Evolutionary conservation across 2,888 invertebrate species (phyloP), one percentile per base, ranked within the genome.

Genomic region (Aphodius sticticus): DNA sequence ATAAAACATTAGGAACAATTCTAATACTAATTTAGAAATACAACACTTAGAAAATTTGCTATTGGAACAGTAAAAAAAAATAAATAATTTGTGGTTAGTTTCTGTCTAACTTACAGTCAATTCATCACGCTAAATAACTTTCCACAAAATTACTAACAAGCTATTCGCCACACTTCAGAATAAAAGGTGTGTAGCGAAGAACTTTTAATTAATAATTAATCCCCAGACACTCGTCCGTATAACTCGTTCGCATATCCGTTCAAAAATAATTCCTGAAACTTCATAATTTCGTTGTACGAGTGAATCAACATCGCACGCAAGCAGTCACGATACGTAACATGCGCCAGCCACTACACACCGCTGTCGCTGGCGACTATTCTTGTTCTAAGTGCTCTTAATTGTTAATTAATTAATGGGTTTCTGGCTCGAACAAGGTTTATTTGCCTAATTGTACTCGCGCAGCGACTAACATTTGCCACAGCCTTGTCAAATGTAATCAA

Each of bases 201-300:
- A 74, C n/a, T 74, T 74, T 74, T 74, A 74, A 74, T 74, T 74
- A 74, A 74, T 37, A 74, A 35, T 74, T 26, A 53, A 53, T 53
- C 53, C 53, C 53, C 53, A 53, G 53, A 74, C 74, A 37, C 35
- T 74, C 35, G 74, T 35, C 35, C 35, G 35, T 74, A 36, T 74
- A 35, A 74, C 36, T 74, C n/a, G 7, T 74, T 35, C 37, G 35
- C 71, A 26, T 71, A 12, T 6, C n/a, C n/a, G 16, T 6, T 71
- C 71, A 35, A 74, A 35, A 74, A 74, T 53, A 53, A 53, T 53
- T 53, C 53, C 53, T 12, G 53, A 9, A 53, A 53, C 53, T 53
- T 53, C 53, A 53, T 53, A 53, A 53, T 9, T 12, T 53, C 53
- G 53, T 0, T 53, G 53, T 12, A 12, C 1, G 2, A 5, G 53